Base-by-base conservation (phyloP, 2,797 vertebrate genomes). In the Amblyopsis hoosieri region DNA sequence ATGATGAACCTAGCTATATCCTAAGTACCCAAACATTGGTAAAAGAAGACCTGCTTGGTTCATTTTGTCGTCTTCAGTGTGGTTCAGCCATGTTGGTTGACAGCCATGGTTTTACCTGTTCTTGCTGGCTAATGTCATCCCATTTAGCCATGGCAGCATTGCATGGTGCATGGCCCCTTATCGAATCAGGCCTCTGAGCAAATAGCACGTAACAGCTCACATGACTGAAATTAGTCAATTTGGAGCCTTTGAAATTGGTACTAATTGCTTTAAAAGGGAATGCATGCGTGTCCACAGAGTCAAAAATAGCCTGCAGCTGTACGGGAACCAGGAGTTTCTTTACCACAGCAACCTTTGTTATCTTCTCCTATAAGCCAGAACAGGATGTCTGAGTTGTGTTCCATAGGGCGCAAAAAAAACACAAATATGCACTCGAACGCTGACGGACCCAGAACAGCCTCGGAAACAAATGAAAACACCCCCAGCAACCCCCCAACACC, bases 151-250 rank as follows among this genome's bases (percentile, higher is more conserved):
- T 33, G 14, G 14, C 52, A 19, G 59, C 67, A 60, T 64, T 29
- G 1, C 46, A 50, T 46, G 31, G 55, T 45, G 23, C 23, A 29
- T 29, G 23, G 23, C 68, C 69, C 53, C 47, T 72, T 67, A 78
- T 63, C 72, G 65, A 76, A 78, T 84, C 66, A 70, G 54, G 12
- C 12, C 33, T 14, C 60, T 3, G 48, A 29, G 12, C 74, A 33
- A 47, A n/a, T 64, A 56, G 57, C 61, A 45, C 62, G 2, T 57
- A 55, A 78, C 62, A 70, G 60, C 70, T 63, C 62, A 64, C 48
- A 74, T 72, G 67, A 76, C 52, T 67, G 69, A 69, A 82, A 86
- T 79, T 74, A 81, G 64, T 76, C 53, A 60, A 69, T 79, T 83
- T 58, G 66, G 57, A 54, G 51, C 54, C 57, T 69, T 66, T 64